phyloP scores from a whole-genome alignment of 2,113 vertebrate species.

The Sebastes schlegelii region DNA sequence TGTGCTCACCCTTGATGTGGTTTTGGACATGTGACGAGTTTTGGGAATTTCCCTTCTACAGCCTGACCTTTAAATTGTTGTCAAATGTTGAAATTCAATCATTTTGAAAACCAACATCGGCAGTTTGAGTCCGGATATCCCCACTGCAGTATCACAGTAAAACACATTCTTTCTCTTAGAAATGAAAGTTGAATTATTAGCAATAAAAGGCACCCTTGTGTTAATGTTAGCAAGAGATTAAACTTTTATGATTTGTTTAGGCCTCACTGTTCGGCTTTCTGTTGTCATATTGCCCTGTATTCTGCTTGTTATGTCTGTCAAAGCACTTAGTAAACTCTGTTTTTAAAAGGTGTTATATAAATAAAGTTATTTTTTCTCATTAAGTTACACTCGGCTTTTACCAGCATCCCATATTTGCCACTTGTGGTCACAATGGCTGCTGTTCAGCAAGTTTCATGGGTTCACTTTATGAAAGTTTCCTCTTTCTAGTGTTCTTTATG shows the following conservation, averaged over 20 bases:
- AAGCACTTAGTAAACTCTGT: too few species aligned
- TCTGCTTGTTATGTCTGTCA: too few species aligned
- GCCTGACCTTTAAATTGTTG: not conserved
- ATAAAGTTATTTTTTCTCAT: too few species aligned
- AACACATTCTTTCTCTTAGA: not conserved
- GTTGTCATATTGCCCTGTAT: too few species aligned
- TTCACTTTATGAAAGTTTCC: too few species aligned
- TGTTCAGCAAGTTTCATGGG: too few species aligned
- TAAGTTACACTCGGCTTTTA: not conserved
- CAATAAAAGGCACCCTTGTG: not conserved
- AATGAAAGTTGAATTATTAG: not conserved
- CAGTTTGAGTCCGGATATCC: not conserved
- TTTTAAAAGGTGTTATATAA: too few species aligned
- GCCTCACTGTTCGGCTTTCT: too few species aligned
- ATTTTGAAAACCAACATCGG: not conserved
- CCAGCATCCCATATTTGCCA: not conserved
- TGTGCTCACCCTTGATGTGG: constrained; percentile 12
- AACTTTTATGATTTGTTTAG: not conserved
- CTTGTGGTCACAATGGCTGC: too few species aligned
- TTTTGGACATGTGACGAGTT: not conserved
- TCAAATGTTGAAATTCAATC: not conserved
- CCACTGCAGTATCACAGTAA: not conserved
- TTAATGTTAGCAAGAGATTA: not conserved
- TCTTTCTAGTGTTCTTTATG: too few species aligned
- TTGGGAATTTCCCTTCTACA: not conserved